phyloP scores from a whole-genome alignment of 2,113 vertebrate species.

The Daboia siamensis region DNA sequence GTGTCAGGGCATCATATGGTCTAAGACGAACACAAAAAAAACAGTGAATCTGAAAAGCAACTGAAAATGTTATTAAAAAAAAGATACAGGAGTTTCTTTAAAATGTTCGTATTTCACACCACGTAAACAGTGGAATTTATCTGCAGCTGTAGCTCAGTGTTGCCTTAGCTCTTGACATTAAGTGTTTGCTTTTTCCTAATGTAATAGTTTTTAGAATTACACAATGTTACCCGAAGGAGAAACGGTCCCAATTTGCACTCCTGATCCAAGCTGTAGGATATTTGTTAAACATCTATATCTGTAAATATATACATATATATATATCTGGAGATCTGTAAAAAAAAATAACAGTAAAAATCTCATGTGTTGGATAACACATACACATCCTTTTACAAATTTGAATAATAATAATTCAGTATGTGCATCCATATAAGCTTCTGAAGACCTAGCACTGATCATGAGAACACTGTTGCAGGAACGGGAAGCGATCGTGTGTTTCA shows the following conservation, averaged over 20 bases:
- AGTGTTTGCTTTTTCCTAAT: constrained; percentile 39
- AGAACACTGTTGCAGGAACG: not conserved
- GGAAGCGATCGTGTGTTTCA: not conserved
- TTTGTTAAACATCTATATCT: not conserved
- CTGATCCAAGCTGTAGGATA: constrained; percentile 13
- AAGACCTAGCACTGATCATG: not conserved
- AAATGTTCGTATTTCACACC: constrained; percentile 21
- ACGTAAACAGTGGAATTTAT: constrained; percentile 15
- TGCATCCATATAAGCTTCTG: not conserved
- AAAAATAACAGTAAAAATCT: not conserved
- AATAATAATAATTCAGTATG: constrained; percentile 41
- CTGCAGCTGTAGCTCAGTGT: constrained; percentile 14
- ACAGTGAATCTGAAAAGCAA: constrained; percentile 59
- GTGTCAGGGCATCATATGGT: constrained; percentile 78
- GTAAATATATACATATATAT: too few species aligned
- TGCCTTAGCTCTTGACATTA: constrained; percentile 33
- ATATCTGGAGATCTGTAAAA: not conserved
- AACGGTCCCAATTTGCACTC: constrained; percentile 26
- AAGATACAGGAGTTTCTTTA: constrained; percentile 59
- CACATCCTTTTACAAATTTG: constrained; percentile 44
- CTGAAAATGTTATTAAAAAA: constrained; percentile 69
- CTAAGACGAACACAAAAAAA: constrained; percentile 71
- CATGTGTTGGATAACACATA: not conserved
- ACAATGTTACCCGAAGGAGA: not conserved
- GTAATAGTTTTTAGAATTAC: constrained; percentile 26